Percentiles rank a stretch among this genome's conserved stretches.
These are phyloP conservation scores for Plemyria rubiginata DNA, from an alignment of 2,888 invertebrate species.

Conservation along the genomic window DNA sequence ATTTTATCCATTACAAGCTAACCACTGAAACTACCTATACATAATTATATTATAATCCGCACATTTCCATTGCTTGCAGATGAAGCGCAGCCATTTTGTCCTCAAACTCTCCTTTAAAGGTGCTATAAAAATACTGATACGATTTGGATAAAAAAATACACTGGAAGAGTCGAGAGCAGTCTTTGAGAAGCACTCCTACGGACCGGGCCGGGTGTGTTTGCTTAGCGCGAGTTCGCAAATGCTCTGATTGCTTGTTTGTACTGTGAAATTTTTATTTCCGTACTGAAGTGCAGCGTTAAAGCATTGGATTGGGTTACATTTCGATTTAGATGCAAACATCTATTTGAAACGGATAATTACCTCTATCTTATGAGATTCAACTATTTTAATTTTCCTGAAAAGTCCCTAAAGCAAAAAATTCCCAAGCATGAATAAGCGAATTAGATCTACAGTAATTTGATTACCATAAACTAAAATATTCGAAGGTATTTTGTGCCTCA, in stretches of 20 bases:
- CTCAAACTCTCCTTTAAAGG: slow-evolving; percentile 46
- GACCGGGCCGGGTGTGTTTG: slow-evolving; percentile 63
- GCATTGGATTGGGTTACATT: slow-evolving; percentile 49
- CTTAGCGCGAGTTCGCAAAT: slow-evolving; percentile 73
- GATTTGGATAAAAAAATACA: slow-evolving; percentile 64
- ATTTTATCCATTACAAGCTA: slow-evolving; percentile 14
- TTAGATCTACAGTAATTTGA: neutral
- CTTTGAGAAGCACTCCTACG: slow-evolving; percentile 70
- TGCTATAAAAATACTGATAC: slow-evolving; percentile 51
- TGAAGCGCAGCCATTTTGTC: slow-evolving; percentile 40
- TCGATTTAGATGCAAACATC: slow-evolving; percentile 49
- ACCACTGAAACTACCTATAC: slow-evolving; percentile 18
- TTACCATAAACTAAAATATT: slow-evolving; percentile 16
- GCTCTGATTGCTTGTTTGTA: slow-evolving; percentile 82
- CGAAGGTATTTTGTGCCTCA: slow-evolving; percentile 16
- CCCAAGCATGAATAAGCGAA: neutral
- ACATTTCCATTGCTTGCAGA: slow-evolving; percentile 12
- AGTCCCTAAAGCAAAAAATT: neutral
- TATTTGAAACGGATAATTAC: slow-evolving; percentile 34
- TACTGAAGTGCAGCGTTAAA: slow-evolving; percentile 56
- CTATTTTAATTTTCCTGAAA: neutral
- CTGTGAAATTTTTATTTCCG: slow-evolving; percentile 73
- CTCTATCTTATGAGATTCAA: neutral
- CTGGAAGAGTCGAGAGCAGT: slow-evolving; percentile 61
- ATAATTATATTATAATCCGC: too few species aligned